Percentiles rank a stretch among this genome's conserved stretches.
Conservation (phyloP, 53 echinoderm and acorn worm genomes). For the Astropecten irregularis region DNA sequence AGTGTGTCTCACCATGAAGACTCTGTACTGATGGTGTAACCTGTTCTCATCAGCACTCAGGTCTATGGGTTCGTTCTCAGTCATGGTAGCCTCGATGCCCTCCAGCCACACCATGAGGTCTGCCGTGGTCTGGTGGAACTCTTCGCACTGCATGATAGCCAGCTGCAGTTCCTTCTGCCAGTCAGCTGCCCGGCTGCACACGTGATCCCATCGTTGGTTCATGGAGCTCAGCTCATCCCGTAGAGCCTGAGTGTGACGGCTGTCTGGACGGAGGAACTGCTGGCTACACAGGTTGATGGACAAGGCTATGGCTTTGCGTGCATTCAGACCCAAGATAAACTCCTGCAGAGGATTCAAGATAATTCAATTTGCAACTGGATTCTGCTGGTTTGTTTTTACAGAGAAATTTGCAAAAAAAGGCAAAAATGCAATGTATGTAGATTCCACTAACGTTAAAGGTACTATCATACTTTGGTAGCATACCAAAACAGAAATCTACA, state of each 20-base stretch:
- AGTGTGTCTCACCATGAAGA: constrained; percentile 88
- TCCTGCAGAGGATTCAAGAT: constrained; percentile 80
- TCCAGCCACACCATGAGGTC: constrained; percentile 79
- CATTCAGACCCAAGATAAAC: constrained; percentile 90
- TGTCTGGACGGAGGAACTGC: constrained; percentile 84
- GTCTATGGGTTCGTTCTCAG: constrained; percentile 81
- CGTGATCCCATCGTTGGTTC: constrained; percentile 85
- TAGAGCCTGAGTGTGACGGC: constrained; percentile 69
- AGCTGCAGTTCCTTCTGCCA: constrained; percentile 95
- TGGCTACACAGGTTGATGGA: constrained; percentile 98
- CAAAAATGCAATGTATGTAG: too few species aligned
- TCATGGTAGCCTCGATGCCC: constrained; percentile 67
- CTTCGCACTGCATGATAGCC: constrained; percentile 95
- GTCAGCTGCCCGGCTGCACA: constrained; percentile 67
- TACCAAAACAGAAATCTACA: too few species aligned
- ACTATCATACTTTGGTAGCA: too few species aligned
- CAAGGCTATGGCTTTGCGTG: constrained; percentile 86
- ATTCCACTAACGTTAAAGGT: too few species aligned
- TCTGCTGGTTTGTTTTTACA: too few species aligned
- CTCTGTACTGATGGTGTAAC: constrained; percentile 84
- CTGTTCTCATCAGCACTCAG: constrained; percentile 75
- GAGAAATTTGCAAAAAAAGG: background rate
- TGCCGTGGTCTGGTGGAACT: constrained; percentile 94
- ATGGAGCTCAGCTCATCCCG: constrained; percentile 82
- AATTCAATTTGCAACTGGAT: too few species aligned